Percentiles rank a stretch among this genome's conserved stretches.
Conservation (phyloP, 2,797 vertebrate species). For the Salmo trutta region DNA sequence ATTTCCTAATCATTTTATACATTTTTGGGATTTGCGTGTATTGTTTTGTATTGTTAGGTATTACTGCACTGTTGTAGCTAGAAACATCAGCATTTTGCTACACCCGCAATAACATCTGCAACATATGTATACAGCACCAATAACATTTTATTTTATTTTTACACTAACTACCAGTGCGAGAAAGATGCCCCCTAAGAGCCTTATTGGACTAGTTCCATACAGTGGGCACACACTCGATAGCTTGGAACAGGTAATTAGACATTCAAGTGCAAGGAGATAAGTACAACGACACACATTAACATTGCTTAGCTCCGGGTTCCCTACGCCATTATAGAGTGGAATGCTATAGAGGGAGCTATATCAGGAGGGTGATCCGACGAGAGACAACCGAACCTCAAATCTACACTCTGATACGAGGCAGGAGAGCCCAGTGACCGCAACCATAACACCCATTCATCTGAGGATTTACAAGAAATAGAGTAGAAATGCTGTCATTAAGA, state of each 20-base stretch:
- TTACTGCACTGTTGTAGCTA: too few species aligned
- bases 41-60: too few species aligned
- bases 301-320: slow-evolving; percentile 70
- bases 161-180: too few species aligned
- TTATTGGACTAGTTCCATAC: too few species aligned
- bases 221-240: too few species aligned
- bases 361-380: slow-evolving; percentile 75
- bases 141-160: too few species aligned
- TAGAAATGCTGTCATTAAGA: slow-evolving; percentile 39
- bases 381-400: slow-evolving; percentile 46
- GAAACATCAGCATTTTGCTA: too few species aligned
- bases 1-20: too few species aligned
- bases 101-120: too few species aligned
- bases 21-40: too few species aligned
- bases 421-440: slow-evolving; percentile 53
- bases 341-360: slow-evolving; percentile 78
- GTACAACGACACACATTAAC: slow-evolving; percentile 69
- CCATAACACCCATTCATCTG: slow-evolving; percentile 60
- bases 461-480: slow-evolving; percentile 50
- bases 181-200: too few species aligned
- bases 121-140: too few species aligned
- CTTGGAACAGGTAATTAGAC: slow-evolving; percentile 69
- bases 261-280: slow-evolving; percentile 73
- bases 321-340: slow-evolving; percentile 73
- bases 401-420: slow-evolving; percentile 54